Percentiles rank a stretch among this genome's conserved stretches.
Conservation (phyloP, 2,113 vertebrate species). For the Chaetops frenatus region DNA sequence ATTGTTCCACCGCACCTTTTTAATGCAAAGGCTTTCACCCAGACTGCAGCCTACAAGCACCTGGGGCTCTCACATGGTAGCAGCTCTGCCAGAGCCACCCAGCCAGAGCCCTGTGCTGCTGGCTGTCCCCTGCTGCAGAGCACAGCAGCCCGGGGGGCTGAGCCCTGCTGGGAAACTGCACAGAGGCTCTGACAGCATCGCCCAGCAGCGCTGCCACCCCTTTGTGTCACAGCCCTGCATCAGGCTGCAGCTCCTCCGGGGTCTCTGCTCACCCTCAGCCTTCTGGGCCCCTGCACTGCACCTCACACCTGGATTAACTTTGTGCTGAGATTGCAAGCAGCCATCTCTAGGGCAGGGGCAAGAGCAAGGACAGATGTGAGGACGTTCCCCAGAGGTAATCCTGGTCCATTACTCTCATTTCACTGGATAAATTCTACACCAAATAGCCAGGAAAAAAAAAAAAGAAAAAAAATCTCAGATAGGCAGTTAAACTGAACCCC, state of each 20-base stretch:
- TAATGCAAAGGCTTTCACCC: neutral
- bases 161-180: neutral
- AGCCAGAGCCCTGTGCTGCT: neutral
- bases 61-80: no score
- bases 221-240: fast-evolving
- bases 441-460: neutral
- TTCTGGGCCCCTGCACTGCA: neutral
- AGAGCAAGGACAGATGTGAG: neutral
- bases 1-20: neutral
- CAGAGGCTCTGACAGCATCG: neutral
- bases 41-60: fast-evolving
- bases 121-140: neutral
- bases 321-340: neutral
- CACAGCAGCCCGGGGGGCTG: neutral
- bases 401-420: neutral
- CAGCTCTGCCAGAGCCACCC: neutral
- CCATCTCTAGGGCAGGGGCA: neutral
- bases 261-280: neutral
- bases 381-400: neutral
- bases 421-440: neutral
- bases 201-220: neutral
- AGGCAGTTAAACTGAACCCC: neutral
- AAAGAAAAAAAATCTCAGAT: neutral
- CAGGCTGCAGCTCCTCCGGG: neutral
- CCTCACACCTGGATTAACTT: neutral